These are phyloP conservation scores for Yponomeuta evonymella DNA, from an alignment of 2,888 invertebrate species.

Conservation along the genomic window DNA sequence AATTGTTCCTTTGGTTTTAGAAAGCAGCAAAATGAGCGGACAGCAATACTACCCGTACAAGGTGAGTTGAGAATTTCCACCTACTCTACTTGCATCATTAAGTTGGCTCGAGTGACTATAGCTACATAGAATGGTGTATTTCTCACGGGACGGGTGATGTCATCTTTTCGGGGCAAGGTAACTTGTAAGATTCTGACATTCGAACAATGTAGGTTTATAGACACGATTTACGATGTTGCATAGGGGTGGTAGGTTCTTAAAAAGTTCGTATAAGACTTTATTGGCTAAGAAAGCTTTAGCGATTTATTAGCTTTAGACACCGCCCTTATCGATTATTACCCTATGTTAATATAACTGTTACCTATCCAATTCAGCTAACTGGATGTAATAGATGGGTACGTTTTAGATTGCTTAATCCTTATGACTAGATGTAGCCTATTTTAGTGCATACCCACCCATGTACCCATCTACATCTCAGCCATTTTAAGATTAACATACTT, in stretches of 20 bases:
- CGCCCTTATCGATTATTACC: neutral
- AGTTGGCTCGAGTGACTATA: slow-evolving; percentile 20
- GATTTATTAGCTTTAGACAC: neutral
- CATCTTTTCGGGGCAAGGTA: slow-evolving; percentile 52
- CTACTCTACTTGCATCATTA: slow-evolving; percentile 32
- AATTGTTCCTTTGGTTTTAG: slow-evolving; percentile 45
- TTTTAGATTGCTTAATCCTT: neutral
- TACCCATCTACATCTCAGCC: neutral
- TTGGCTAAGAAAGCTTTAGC: neutral
- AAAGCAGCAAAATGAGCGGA: slow-evolving; percentile 80
- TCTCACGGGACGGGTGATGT: slow-evolving; percentile 60
- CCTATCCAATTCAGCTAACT: neutral
- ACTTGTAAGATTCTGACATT: slow-evolving; percentile 9
- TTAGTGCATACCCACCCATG: neutral
- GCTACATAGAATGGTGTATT: slow-evolving; percentile 36
- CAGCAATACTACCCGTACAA: slow-evolving; percentile 92
- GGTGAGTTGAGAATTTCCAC: slow-evolving; percentile 72
- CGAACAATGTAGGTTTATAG: neutral
- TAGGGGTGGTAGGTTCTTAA: neutral
- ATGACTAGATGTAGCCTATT: neutral
- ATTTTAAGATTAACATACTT: neutral
- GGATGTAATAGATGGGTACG: slow-evolving; percentile 2
- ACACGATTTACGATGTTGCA: neutral
- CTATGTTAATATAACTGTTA: neutral
- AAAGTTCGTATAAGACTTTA: neutral